Percentiles rank a stretch among this genome's conserved stretches.
Conservation (phyloP, 2,797 vertebrate genomes). For the Eupleurogrammus muticus region DNA sequence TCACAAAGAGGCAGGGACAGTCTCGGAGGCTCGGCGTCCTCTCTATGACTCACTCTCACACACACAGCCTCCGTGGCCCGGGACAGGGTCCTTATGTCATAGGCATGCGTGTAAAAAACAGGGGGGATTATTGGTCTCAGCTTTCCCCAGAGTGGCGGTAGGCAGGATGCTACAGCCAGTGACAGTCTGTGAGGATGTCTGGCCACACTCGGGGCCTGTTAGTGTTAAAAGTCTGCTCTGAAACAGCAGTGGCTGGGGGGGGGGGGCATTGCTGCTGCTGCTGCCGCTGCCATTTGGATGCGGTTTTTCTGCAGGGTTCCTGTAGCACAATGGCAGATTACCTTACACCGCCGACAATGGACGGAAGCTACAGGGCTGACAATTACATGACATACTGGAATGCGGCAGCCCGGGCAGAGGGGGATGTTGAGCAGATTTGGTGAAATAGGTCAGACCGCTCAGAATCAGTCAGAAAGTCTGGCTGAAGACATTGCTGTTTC, state of each 20-base stretch:
- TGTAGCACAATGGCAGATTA: constrained; percentile 64
- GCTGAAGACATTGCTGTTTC: constrained; percentile 12
- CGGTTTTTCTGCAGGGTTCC: constrained; percentile 51
- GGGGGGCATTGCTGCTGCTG: neutral
- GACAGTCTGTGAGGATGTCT: constrained; percentile 57
- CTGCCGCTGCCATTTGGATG: constrained; percentile 50
- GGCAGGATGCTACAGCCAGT: constrained; percentile 69
- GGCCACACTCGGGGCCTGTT: constrained; percentile 42
- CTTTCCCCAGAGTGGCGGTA: constrained; percentile 71
- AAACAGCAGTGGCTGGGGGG: constrained; percentile 14
- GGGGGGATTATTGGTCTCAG: constrained; percentile 75
- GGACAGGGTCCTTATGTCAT: constrained; percentile 68
- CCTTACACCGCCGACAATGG: constrained; percentile 72
- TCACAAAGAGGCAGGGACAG: constrained; percentile 64
- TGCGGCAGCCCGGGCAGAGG: constrained; percentile 59
- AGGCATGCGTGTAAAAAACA: constrained; percentile 76
- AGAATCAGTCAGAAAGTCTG: constrained; percentile 23
- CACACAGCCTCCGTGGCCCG: constrained; percentile 44
- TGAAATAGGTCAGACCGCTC: constrained; percentile 49
- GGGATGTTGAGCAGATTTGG: constrained; percentile 39
- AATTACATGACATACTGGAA: constrained; percentile 76
- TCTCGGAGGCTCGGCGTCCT: constrained; percentile 61
- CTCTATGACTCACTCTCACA: constrained; percentile 53
- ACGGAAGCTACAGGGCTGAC: constrained; percentile 57
- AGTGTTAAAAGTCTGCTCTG: constrained; percentile 42